These are phyloP conservation scores for Trichogramma pretiosum DNA, from an alignment of 1,140 invertebrate species.

Conservation along the genomic window DNA sequence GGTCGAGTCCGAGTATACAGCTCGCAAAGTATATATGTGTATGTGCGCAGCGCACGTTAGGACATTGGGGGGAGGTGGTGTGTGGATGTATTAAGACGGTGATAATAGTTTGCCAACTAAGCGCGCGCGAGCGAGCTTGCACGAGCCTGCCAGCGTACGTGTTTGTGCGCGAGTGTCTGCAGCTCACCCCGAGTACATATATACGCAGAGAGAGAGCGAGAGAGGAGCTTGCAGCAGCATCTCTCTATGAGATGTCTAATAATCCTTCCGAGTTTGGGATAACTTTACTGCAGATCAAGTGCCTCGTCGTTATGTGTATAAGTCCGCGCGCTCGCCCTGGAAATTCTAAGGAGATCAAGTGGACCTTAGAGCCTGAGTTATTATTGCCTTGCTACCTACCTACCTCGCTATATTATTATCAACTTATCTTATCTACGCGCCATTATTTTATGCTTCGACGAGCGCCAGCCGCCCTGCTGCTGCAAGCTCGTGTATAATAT, in stretches of 20 bases:
- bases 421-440: too few relatives aligned
- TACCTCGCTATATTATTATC: too few relatives aligned
- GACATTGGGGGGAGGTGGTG: conserved; percentile 1
- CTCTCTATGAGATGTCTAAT: conserved; percentile 45
- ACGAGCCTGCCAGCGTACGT: too few relatives aligned
- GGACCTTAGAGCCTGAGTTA: neutral
- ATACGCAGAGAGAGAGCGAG: neutral
- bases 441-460: too few relatives aligned
- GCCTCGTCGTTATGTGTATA: too few relatives aligned
- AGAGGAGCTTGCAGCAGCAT: conserved; percentile 35
- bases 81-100: conserved; percentile 36
- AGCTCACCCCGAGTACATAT: too few relatives aligned
- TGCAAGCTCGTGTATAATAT: too few relatives aligned
- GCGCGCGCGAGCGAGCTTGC: conserved; percentile 24
- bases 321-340: conserved; percentile 2
- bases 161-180: too few relatives aligned
- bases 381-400: too few relatives aligned
- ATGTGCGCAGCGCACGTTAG: neutral
- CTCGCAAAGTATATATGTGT: too few relatives aligned
- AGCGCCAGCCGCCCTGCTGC: too few relatives aligned
- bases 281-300: conserved; percentile 33
- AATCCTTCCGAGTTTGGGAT: conserved; percentile 42
- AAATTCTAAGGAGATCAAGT: conserved; percentile 8
- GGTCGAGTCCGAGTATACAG: too few relatives aligned
- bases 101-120: conserved; percentile 48